Evolutionary conservation across 2,888 invertebrate genomes (phyloP).

Genomic region (Trissolcus japonicus): DNA sequence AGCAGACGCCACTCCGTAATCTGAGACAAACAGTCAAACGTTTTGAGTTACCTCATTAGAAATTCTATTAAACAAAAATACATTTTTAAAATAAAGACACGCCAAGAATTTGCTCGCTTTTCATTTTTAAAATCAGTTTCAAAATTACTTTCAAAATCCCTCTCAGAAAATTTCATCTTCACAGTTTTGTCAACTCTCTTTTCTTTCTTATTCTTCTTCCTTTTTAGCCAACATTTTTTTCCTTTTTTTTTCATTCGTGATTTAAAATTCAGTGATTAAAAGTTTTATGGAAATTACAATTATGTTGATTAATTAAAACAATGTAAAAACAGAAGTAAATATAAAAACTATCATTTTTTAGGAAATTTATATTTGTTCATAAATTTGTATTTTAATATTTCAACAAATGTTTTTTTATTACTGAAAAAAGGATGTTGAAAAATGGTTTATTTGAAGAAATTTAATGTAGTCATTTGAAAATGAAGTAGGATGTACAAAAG

Average conservation of each 20-base stretch:
- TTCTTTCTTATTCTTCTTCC: background rate
- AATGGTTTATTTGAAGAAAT: constrained; percentile 7
- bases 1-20: constrained; percentile 29
- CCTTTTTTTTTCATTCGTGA: background rate
- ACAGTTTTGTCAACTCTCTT: background rate
- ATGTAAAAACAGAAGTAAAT: background rate
- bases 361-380: too few relatives aligned
- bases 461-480: constrained; percentile 24
- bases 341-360: too few relatives aligned
- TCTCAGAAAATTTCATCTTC: too few relatives aligned
- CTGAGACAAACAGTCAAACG: constrained; percentile 46
- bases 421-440: constrained; percentile 2
- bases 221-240: background rate
- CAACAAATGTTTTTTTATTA: too few relatives aligned
- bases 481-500: constrained; percentile 19
- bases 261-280: too few relatives aligned
- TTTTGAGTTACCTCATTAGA: constrained; percentile 39
- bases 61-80: constrained; percentile 48
- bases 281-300: background rate
- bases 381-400: too few relatives aligned
- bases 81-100: constrained; percentile 21
- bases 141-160: too few relatives aligned
- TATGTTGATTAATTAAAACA: background rate
- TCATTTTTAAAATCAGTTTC: too few relatives aligned
- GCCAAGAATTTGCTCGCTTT: background rate